Conservation (phyloP, 2,888 invertebrate genomes). For the Drosophila suboccidentalis region DNA sequence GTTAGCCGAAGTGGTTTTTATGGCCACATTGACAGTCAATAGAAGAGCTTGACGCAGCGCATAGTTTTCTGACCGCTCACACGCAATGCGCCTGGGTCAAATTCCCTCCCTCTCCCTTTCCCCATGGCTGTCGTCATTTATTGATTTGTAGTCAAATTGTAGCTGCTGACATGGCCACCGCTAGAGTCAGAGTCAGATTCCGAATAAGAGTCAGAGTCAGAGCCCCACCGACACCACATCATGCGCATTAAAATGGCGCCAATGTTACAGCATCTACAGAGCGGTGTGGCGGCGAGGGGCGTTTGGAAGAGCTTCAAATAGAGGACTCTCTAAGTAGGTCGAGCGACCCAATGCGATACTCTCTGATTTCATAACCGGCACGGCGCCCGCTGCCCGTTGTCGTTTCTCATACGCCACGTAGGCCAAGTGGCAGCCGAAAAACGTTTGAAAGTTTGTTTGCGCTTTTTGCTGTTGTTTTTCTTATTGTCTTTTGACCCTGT, state of each 20-base stretch:
- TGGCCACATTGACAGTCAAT: constrained; percentile 70
- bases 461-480: constrained; percentile 23
- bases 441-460: constrained; percentile 67
- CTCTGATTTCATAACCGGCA: constrained; percentile 61
- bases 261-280: constrained; percentile 55
- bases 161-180: constrained; percentile 38
- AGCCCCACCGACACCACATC: constrained; percentile 31
- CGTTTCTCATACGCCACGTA: constrained; percentile 55
- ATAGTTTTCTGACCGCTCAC: constrained; percentile 54
- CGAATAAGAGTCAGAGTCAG: not conserved
- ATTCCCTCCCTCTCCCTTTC: constrained; percentile 1
- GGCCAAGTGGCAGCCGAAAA: constrained; percentile 55
- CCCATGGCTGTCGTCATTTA: constrained; percentile 40
- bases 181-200: not conserved
- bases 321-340: constrained; percentile 60
- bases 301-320: not conserved
- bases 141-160: constrained; percentile 81
- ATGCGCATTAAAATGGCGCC: constrained; percentile 75
- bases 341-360: constrained; percentile 22
- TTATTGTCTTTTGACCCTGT: constrained; percentile 17
- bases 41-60: constrained; percentile 50
- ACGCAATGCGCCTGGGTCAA: not conserved
- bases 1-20: constrained; percentile 66
- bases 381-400: constrained; percentile 30
- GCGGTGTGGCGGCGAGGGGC: constrained; percentile 2